Conservation (phyloP, 2,797 vertebrate species). For the Heliangelus exortis region DNA sequence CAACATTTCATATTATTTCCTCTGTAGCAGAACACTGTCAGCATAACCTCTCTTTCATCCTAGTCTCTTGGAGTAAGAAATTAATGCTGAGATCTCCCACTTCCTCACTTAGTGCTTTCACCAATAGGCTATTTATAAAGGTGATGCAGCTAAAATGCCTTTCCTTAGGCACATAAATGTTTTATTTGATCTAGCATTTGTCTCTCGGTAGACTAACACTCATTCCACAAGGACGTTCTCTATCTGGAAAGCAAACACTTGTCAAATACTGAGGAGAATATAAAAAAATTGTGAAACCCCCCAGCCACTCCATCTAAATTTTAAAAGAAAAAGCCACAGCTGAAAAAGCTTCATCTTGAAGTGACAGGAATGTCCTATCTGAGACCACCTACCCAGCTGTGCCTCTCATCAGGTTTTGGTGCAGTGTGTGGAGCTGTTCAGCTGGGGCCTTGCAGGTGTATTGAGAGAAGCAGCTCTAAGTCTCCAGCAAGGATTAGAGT, state of each 20-base stretch:
- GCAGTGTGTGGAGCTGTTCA: not conserved
- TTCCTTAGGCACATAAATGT: conserved; percentile 57
- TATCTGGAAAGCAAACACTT: conserved; percentile 29
- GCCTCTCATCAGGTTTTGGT: not conserved
- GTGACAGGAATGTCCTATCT: not conserved
- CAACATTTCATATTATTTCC: not conserved
- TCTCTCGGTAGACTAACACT: conserved; percentile 31
- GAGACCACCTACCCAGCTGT: not conserved
- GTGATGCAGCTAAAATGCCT: conserved; percentile 56
- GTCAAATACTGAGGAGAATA: conserved; percentile 15
- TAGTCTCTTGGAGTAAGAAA: conserved; percentile 26
- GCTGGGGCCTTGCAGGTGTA: not conserved
- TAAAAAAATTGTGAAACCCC: not conserved
- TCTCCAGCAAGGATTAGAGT: not conserved
- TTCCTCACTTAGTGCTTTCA: conserved; percentile 57
- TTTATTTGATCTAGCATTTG: conserved; percentile 55
- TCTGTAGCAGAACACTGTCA: not conserved
- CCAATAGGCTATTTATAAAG: conserved; percentile 45
- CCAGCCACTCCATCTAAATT: not conserved
- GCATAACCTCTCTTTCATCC: conserved; percentile 2
- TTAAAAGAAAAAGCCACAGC: not conserved
- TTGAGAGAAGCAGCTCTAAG: not conserved
- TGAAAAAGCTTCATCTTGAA: not conserved
- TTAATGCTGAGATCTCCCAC: conserved; percentile 61
- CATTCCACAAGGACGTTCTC: conserved; percentile 45